phyloP scores from a whole-genome alignment of 2,797 vertebrate species.

The Artibeus lituratus region DNA sequence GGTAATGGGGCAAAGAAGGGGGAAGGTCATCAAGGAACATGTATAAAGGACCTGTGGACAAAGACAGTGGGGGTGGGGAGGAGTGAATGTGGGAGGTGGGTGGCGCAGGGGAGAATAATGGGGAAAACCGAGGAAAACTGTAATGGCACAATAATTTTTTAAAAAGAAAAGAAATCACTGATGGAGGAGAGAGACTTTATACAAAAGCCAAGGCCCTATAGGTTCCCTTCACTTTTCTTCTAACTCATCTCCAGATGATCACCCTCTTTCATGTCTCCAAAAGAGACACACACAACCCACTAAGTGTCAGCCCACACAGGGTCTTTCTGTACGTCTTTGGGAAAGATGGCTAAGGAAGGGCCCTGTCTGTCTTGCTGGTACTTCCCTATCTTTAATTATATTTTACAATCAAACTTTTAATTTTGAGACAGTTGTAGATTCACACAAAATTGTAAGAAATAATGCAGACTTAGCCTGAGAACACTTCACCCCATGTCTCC shows the following conservation, averaged over 20 bases:
- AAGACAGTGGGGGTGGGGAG: no score
- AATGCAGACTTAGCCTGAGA: background rate
- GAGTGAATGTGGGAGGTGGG: no score
- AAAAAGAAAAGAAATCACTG: no score
- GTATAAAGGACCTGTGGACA: no score
- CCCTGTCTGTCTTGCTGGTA: background rate
- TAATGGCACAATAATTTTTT: no score
- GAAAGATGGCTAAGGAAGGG: background rate
- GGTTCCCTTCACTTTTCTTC: background rate
- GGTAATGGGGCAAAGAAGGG: no score
- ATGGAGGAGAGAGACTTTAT: background rate
- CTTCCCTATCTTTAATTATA: background rate
- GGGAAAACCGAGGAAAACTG: no score
- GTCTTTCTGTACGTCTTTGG: background rate
- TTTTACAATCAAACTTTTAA: background rate
- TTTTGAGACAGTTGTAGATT: background rate
- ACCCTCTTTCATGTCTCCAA: background rate
- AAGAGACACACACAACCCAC: background rate
- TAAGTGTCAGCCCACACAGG: fast-evolving
- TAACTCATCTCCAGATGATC: background rate
- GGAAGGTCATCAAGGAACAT: no score
- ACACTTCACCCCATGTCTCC: background rate
- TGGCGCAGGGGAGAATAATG: no score
- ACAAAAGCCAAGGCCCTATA: background rate
- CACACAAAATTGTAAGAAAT: background rate